These are phyloP conservation scores for Puma concolor DNA, from an alignment of 2,113 vertebrate species.

Conservation along the genomic window DNA sequence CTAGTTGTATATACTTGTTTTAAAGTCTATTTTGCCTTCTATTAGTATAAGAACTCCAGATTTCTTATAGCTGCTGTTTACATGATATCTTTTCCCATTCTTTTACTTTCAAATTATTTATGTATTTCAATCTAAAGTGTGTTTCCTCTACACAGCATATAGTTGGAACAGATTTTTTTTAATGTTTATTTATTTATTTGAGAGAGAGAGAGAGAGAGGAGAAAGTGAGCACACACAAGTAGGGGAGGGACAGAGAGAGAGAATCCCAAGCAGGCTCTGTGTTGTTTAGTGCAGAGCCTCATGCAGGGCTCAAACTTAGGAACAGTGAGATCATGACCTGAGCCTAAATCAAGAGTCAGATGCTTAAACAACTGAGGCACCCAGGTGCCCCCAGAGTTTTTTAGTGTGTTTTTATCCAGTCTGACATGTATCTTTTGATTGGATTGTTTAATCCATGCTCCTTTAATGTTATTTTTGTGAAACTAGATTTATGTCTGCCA, in stretches of 20 bases:
- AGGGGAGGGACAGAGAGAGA: no score
- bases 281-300: no score
- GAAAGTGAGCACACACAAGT: no score
- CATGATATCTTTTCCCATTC: neutral
- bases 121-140: neutral
- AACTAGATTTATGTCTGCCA: neutral
- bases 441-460: neutral
- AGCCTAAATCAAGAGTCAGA: no score
- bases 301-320: no score
- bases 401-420: neutral
- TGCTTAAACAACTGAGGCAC: no score
- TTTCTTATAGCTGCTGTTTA: neutral
- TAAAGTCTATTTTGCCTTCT: neutral
- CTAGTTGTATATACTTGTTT: neutral
- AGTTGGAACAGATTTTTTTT: neutral
- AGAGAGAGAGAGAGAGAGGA: no score
- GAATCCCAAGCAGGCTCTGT: no score
- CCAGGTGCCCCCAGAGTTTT: no score
- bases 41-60: neutral
- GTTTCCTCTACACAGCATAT: neutral
- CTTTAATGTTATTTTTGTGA: neutral
- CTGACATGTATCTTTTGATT: neutral
- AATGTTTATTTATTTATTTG: no score
- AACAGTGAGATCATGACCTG: no score
- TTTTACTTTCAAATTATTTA: neutral